These are phyloP conservation scores for Brachynemurus nebulosus DNA, from an alignment of 2,888 invertebrate species.

Conservation along the genomic window DNA sequence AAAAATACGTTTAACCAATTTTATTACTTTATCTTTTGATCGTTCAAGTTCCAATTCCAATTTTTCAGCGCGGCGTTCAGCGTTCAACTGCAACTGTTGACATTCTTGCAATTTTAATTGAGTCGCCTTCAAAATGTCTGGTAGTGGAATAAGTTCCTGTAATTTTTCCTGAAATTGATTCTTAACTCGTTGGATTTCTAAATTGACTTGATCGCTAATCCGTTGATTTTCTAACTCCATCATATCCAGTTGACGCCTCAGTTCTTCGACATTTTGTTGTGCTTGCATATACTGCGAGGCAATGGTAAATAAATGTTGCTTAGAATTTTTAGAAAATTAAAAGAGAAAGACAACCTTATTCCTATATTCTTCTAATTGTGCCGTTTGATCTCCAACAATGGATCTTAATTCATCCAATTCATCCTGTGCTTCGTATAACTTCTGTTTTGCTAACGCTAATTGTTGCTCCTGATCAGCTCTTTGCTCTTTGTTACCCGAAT, in stretches of 20 bases:
- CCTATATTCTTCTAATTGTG: conserved; percentile 53
- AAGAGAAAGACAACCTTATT: conserved; percentile 36
- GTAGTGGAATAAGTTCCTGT: conserved; percentile 52
- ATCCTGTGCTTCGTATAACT: conserved; percentile 42
- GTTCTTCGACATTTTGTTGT: conserved; percentile 56
- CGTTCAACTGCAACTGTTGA: conserved; percentile 48
- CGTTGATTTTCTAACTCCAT: conserved; percentile 59
- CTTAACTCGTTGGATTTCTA: conserved; percentile 57
- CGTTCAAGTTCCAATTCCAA: conserved; percentile 47
- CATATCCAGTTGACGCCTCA: conserved; percentile 49
- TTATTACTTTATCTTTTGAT: conserved; percentile 45
- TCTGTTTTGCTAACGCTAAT: conserved; percentile 36
- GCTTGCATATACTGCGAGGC: conserved; percentile 41
- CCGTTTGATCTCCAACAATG: conserved; percentile 48
- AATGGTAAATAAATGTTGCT: not conserved
- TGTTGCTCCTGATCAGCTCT: conserved; percentile 46
- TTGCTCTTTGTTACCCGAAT: conserved; percentile 48
- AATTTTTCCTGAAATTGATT: conserved; percentile 58
- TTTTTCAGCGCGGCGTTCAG: conserved; percentile 52
- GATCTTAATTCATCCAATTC: conserved; percentile 42
- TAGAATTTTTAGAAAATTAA: not conserved
- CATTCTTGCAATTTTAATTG: conserved; percentile 53
- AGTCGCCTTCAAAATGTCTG: conserved; percentile 52
- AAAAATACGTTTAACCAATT: too few relatives aligned
- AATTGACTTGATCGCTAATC: conserved; percentile 54